Conservation (phyloP, 2,797 vertebrate genomes). For the Rallus crepitans region DNA sequence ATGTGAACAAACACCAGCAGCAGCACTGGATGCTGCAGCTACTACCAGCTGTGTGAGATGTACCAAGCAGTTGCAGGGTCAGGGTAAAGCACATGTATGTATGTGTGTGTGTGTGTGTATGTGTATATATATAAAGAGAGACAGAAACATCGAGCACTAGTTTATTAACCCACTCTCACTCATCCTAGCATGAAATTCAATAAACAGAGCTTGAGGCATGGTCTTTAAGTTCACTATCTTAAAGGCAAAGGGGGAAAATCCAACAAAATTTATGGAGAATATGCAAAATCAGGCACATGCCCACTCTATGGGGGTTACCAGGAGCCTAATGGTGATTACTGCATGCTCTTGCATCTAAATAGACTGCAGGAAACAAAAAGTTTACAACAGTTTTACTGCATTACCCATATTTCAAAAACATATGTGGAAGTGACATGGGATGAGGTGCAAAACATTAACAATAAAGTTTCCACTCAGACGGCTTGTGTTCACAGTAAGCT, state of each 20-base stretch:
- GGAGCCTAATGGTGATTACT: background rate
- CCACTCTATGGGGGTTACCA: background rate
- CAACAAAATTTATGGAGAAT: background rate
- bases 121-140: background rate
- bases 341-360: conserved; percentile 10
- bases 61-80: background rate
- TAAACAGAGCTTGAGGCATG: background rate
- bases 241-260: background rate
- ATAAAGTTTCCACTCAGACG: background rate
- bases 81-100: background rate
- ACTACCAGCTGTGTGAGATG: background rate
- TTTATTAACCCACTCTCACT: conserved; percentile 6
- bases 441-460: background rate
- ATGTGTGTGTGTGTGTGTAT: too few relatives aligned
- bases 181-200: conserved; percentile 30
- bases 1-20: background rate
- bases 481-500: conserved; percentile 5
- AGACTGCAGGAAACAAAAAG: background rate
- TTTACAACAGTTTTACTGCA: background rate
- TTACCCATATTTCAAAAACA: conserved; percentile 14
- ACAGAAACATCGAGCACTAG: background rate
- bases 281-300: background rate
- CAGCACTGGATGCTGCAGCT: background rate
- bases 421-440: background rate
- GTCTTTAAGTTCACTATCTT: background rate